Evolutionary conservation across 2,113 vertebrate genomes (phyloP), one percentile per base, ranked within the genome.

Genomic region (Argyrosomus japonicus): DNA sequence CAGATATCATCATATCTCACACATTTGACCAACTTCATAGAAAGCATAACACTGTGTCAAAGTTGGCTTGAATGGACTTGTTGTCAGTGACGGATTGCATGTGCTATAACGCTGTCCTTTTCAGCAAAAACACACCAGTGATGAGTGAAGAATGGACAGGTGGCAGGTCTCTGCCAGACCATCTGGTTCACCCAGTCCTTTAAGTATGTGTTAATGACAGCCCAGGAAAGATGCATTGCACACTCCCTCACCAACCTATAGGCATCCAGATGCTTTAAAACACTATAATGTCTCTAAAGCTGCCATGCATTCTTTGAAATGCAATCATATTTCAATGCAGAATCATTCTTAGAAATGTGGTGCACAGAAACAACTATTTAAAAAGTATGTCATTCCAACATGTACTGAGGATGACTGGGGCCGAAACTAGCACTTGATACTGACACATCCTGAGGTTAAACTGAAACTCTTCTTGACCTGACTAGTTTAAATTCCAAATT

Each of bases 161-260:
- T 63, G 63, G 48, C 18, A 65, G 48, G 56, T 25, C 51, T 72
- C 56, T 70, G 78, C 64, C 25, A 12, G 27, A 82, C 54, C 47
- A 79, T 86, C 87, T 91, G 83, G 89, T 90, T 85, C 45, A 50
- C 51, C 85, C 69, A 61, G 89, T 94, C 68, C 70, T 69, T 69
- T 19, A 85, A 86, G 63, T 60, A 87, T 89, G 85, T 73, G 69
- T 29, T 75, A 75, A 84, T 86, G 82, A 88, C 87, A 82, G 12
- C 57, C 70, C 18, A 19, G 68, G 51, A 77, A 48, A 84, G 64
- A 79, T 8, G 60, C 56, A 40, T 77, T 72, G 43, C 68, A 69
- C 62, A 36, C 58, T 68, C n/a, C 43, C 61, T 73, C 67, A 64
- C 53, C 69, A 81, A 76, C 75, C 47, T 53, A n/a, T 45, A 58